These are phyloP conservation scores for Scomberomorus guttatus DNA, from an alignment of 2,797 vertebrate species.

Conservation along the genomic window DNA sequence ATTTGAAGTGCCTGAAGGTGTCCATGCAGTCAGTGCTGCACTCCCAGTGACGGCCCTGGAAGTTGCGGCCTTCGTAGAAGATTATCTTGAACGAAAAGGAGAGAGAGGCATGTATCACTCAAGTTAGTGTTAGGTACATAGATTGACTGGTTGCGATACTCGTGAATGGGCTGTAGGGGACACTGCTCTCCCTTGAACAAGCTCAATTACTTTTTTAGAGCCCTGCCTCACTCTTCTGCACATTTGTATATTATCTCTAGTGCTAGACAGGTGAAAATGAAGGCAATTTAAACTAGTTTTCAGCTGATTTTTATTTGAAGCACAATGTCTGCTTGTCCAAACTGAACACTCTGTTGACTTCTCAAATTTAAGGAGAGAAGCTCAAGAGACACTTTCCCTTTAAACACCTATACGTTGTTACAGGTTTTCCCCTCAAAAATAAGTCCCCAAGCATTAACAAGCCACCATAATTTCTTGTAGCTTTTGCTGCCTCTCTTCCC, in stretches of 20 bases:
- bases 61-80: slow-evolving; percentile 87
- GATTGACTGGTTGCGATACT: slow-evolving; percentile 39
- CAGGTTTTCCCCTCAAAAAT: not conserved
- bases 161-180: slow-evolving; percentile 63
- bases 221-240: slow-evolving; percentile 9
- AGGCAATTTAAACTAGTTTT: slow-evolving; percentile 34
- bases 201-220: slow-evolving; percentile 24
- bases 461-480: not conserved
- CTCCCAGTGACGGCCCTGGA: slow-evolving; percentile 86
- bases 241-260: slow-evolving; percentile 19
- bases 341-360: slow-evolving; percentile 6
- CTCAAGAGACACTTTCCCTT: not conserved
- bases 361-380: slow-evolving; percentile 14
- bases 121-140: not conserved
- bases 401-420: not conserved
- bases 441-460: slow-evolving; percentile 3
- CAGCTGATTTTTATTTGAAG: slow-evolving; percentile 30
- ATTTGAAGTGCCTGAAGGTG: slow-evolving; percentile 85
- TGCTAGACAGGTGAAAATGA: slow-evolving; percentile 48
- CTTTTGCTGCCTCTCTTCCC: not conserved
- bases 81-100: slow-evolving; percentile 76
- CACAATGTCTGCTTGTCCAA: not conserved
- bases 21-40: slow-evolving; percentile 85
- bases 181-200: slow-evolving; percentile 73
- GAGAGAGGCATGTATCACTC: slow-evolving; percentile 24